Conservation (phyloP, 2,888 invertebrate species). For the Gibbula magus region DNA sequence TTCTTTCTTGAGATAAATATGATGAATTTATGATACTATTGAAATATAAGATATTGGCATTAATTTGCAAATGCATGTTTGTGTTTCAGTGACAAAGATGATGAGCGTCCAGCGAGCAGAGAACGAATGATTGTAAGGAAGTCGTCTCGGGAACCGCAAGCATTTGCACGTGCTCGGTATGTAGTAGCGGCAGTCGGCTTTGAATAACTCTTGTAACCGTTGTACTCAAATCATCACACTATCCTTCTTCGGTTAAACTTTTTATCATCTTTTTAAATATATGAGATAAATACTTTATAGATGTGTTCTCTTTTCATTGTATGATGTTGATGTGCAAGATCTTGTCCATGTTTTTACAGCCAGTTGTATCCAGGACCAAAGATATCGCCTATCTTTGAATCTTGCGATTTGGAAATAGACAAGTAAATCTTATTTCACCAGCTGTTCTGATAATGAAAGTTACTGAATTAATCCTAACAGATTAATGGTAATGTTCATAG, state of each 20-base stretch:
- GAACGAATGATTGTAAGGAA: constrained; percentile 25
- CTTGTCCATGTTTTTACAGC: constrained; percentile 5
- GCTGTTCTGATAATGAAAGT: not conserved
- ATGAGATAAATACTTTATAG: not conserved
- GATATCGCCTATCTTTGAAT: constrained; percentile 9
- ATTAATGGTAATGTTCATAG: not conserved
- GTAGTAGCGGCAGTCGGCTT: not conserved
- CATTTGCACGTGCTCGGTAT: constrained; percentile 48
- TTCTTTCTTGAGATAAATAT: too few relatives aligned
- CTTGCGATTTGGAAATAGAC: constrained; percentile 11
- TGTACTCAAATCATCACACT: not conserved
- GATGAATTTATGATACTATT: too few relatives aligned
- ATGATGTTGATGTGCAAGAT: not conserved
- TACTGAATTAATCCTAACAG: not conserved
- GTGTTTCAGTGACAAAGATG: constrained; percentile 5
- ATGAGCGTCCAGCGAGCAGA: constrained; percentile 16
- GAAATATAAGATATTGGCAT: not conserved
- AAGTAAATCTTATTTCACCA: not conserved
- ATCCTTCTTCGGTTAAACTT: not conserved
- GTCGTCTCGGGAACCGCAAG: constrained; percentile 32
- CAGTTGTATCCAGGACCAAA: constrained; percentile 6
- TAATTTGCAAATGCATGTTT: not conserved
- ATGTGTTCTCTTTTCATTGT: not conserved
- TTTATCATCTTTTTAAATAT: not conserved
- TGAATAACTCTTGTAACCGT: too few relatives aligned